Base-by-base conservation (phyloP, 2,888 invertebrate species). In the Carterocephalus palaemon region DNA sequence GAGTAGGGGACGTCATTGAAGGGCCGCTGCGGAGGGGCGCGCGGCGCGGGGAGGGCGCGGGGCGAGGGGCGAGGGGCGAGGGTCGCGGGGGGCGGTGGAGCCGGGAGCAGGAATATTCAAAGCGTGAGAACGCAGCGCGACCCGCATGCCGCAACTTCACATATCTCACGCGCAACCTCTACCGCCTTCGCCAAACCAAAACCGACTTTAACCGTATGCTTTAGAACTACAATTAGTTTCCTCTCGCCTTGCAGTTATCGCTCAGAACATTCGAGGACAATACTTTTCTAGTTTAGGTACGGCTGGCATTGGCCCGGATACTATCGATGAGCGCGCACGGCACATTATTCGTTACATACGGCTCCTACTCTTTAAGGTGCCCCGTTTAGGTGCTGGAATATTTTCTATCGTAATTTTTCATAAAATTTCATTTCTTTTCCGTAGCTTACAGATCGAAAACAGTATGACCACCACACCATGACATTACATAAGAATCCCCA, bases 91-190 rank as follows among this genome's bases (percentile, higher is more conserved):
- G 57, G 55, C 55, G 56, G 59, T 62, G 68, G 66, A 55, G 70
- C 68, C 78, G 75, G 77, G 75, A 80, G 72, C 83, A 82, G 83
- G 83, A 81, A 84, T 84, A 86, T 86, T 85, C 83, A 83, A 84
- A 85, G 85, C 85, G 85, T 86, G 85, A 86, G 85, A 86, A 86
- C 84, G 78, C 71, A 65, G 79, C 75, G 84, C 83, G 85, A 83
- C 85, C 85, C 85, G 85, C 85, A 85, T 86, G 85, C 85, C 82
- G 78, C 78, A 77, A 77, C 81, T 83, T 75, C 81, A 83, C 83
- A 84, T 85, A 86, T 85, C 85, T 85, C 85, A 86, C 85, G 85
- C 79, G 81, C 78, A 82, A 84, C 84, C 78, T 83, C 83, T 75
- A 71, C 68, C 50, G 47, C 24, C 46, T 29, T 9, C 49, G 38